phyloP scores from a whole-genome alignment of 2,113 vertebrate genomes.

The Gnathonemus echidnorhynchus region DNA sequence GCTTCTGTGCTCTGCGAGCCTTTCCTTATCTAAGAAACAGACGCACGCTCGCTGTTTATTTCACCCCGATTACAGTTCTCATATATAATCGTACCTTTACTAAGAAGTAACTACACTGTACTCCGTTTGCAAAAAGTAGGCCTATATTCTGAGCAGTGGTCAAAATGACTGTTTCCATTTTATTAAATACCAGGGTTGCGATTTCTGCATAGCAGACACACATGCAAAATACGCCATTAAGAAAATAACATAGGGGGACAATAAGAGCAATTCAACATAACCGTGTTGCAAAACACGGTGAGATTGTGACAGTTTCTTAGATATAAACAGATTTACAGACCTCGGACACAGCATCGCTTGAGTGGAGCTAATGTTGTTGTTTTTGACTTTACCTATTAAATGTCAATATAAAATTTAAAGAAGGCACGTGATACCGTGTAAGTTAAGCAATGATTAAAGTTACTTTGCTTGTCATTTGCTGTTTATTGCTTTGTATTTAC shows the following conservation, averaged over 20 bases:
- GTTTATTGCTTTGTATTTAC: background rate
- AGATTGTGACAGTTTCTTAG: background rate
- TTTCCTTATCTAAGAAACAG: slow-evolving; percentile 74
- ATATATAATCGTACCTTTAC: background rate
- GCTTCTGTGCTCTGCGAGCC: slow-evolving; percentile 65
- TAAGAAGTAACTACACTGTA: background rate
- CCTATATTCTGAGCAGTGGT: background rate
- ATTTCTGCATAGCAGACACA: background rate
- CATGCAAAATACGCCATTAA: background rate
- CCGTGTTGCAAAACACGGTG: background rate
- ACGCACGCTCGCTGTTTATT: background rate
- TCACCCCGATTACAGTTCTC: background rate
- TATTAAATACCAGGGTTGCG: background rate
- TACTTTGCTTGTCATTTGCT: background rate
- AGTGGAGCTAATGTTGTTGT: background rate
- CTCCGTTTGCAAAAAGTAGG: background rate
- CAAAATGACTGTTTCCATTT: background rate
- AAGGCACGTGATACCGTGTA: background rate
- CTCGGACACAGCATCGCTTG: background rate
- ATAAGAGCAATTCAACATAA: background rate
- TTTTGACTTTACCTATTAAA: background rate
- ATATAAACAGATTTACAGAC: background rate
- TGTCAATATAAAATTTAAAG: background rate
- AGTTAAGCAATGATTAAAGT: background rate
- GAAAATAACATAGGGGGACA: background rate